phyloP scores from a whole-genome alignment of 2,797 vertebrate species.

The Basileuterus tristriatus region DNA sequence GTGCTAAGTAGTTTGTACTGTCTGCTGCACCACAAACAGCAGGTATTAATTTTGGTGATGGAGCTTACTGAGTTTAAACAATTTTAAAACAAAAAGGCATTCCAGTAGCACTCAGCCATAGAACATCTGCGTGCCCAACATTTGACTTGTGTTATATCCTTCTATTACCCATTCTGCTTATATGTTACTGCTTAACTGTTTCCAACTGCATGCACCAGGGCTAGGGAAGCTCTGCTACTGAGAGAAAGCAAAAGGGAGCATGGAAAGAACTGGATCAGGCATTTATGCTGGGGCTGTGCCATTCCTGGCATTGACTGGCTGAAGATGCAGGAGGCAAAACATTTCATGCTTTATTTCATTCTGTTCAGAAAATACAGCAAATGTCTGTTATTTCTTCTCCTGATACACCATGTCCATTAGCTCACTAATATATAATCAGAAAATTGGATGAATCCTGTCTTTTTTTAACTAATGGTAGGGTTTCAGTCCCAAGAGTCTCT shows the following conservation, averaged over 20 bases:
- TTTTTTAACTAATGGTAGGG: neutral
- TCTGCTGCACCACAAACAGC: neutral
- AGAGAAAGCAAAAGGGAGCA: neutral
- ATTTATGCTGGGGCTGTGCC: neutral
- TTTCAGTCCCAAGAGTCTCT: neutral
- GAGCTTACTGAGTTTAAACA: constrained; percentile 14
- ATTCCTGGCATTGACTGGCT: neutral
- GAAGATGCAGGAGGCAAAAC: neutral
- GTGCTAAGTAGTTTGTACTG: neutral
- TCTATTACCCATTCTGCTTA: neutral
- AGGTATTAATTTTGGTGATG: constrained; percentile 29
- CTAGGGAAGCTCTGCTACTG: neutral
- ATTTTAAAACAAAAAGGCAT: constrained; percentile 1
- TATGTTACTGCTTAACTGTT: neutral
- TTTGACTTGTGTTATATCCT: neutral
- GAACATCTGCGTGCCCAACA: neutral
- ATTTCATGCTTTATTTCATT: neutral
- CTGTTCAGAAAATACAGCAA: neutral
- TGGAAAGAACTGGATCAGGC: neutral
- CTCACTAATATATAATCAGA: neutral
- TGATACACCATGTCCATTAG: neutral
- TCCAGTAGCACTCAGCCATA: neutral
- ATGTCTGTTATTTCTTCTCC: neutral
- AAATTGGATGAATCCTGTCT: neutral
- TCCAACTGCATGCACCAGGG: neutral